These are phyloP conservation scores for Gephyroberyx darwinii DNA, from an alignment of 2,797 vertebrate species.

Conservation along the genomic window DNA sequence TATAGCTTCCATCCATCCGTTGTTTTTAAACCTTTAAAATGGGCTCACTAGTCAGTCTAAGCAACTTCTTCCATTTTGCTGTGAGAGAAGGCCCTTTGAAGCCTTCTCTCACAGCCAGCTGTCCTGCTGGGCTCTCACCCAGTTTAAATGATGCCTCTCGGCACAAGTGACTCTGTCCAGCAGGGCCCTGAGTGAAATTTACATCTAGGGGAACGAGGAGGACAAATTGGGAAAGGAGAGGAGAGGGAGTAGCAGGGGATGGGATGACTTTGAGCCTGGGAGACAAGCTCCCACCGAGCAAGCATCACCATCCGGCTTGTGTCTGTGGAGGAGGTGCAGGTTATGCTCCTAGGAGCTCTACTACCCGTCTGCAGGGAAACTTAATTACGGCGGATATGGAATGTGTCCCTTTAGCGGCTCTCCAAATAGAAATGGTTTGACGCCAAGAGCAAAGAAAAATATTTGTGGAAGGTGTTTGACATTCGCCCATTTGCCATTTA, in stretches of 20 bases:
- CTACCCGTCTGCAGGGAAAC: constrained; percentile 39
- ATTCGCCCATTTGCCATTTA: not conserved
- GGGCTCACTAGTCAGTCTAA: constrained; percentile 12
- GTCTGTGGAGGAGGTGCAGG: constrained; percentile 7
- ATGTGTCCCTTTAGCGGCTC: constrained; percentile 27
- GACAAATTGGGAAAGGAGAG: not conserved
- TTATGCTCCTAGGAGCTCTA: constrained; percentile 20
- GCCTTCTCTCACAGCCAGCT: constrained; percentile 21
- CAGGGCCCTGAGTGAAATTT: not conserved
- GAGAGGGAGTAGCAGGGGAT: not conserved
- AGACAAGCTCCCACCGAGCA: constrained; percentile 16
- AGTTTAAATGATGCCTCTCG: constrained; percentile 15
- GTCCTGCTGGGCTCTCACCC: constrained; percentile 15
- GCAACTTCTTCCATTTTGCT: not conserved
- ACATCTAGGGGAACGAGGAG: not conserved
- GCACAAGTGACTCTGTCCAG: not conserved
- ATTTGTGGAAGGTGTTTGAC: not conserved
- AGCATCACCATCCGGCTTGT: constrained; percentile 20
- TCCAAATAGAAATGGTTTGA: constrained; percentile 33
- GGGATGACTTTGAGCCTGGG: not conserved
- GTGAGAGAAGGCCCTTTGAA: not conserved
- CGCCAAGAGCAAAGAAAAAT: constrained; percentile 15
- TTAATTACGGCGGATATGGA: constrained; percentile 48
- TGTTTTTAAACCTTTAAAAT: constrained; percentile 26
- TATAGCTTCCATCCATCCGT: not conserved